Base-by-base conservation (phyloP, 2,888 invertebrate genomes). In the Drosophila longiperda region DNA sequence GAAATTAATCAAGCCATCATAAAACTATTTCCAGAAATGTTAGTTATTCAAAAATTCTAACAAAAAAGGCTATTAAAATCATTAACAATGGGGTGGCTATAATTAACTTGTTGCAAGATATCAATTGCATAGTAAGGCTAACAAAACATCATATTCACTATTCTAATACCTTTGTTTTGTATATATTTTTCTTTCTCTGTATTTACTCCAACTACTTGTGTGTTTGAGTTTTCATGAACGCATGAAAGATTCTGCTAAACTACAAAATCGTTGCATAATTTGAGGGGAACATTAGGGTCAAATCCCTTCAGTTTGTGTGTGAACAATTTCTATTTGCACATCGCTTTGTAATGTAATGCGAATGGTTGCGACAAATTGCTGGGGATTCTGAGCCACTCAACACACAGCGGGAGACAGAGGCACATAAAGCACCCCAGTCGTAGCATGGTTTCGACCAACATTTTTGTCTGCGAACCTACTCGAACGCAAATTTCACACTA, bases 321-420 rank as follows among this genome's bases (percentile, higher is more conserved):
- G 49, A 8, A 38, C 33, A 69, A 58, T 71, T 89, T 73, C 89
- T 83, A 89, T 84, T 84, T 84, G 87, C 87, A 78, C 89, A 78
- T 75, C 84, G 82, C 81, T 89, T 83, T 87, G 89, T 78, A 83
- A 87, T 86, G 86, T 87, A 86, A 86, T 86, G 83, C 82, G 90
- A 87, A 85, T 78, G 84, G 89, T 84, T 89, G 80, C 83, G 78
- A 86, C 86, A 89, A 86, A 86, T 86, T 89, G 88, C 80, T 85
- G 72, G 82, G 86, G 82, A 86, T 89, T 89, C 78, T 32, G 61
- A 75, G 82, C 69, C 62, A 73, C 87, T 80, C 71, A 59, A 61
- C 53, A 53, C 70, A 50, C 79, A 75, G 64, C 64, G 66, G 66
- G 79, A 34, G 55, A 53, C 48, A 63, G 79, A 34, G 55, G 45